Percentiles rank a stretch among this genome's conserved stretches.
phyloP scores from a whole-genome alignment of 1,140 invertebrate species.

The Ectropis grisescens region DNA sequence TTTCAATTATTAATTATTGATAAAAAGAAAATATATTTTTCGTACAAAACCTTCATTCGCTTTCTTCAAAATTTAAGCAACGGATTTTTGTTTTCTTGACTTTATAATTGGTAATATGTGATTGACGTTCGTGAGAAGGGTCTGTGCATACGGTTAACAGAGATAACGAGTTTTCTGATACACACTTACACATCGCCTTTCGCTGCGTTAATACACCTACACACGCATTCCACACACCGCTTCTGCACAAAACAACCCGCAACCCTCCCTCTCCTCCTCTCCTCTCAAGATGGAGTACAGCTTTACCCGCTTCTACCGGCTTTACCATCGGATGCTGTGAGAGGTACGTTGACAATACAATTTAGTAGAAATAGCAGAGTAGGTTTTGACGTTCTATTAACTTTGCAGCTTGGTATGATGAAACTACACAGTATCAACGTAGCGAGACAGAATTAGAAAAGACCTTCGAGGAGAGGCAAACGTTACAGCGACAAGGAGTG shows the following conservation, averaged over 20 bases:
- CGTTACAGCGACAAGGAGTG: conserved; percentile 73
- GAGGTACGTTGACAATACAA: conserved; percentile 47
- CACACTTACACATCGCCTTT: no score
- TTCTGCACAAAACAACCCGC: conserved; percentile 43
- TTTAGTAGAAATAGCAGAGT: no score
- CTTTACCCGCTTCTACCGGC: conserved; percentile 56
- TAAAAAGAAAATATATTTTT: no score
- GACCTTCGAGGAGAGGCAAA: conserved; percentile 88
- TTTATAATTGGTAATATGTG: no score
- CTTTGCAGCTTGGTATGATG: conserved; percentile 92
- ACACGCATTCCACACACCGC: conserved; percentile 40
- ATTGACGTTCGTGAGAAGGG: no score
- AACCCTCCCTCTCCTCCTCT: conserved; percentile 23
- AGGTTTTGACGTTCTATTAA: no score
- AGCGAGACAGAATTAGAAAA: conserved; percentile 88
- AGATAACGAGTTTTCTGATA: no score
- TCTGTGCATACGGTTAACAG: no score
- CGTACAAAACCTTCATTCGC: no score
- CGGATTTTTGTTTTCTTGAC: no score
- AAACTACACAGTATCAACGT: conserved; percentile 86
- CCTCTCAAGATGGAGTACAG: conserved; percentile 32
- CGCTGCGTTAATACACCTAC: conserved; percentile 44
- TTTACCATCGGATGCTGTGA: conserved; percentile 46
- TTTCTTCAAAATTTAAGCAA: no score
- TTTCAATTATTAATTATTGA: no score